phyloP scores from a whole-genome alignment of 1,140 invertebrate species.

The Thalassaphorura encarpata region DNA sequence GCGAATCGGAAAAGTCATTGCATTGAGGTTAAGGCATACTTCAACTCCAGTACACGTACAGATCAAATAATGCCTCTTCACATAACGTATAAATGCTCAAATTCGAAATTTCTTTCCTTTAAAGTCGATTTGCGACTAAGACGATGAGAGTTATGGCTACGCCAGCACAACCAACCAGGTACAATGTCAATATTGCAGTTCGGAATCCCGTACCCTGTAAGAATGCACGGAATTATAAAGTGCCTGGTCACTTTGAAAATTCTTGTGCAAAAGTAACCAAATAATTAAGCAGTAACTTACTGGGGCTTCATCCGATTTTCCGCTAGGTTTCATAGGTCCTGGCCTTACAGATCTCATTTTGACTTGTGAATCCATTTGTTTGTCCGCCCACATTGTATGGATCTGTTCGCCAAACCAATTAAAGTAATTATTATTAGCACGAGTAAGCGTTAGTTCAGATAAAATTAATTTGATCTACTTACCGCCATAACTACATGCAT shows the following conservation, averaged over 20 bases:
- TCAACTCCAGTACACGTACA: too few relatives aligned
- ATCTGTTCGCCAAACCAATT: slow-evolving; percentile 23
- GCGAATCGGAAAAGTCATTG: too few relatives aligned
- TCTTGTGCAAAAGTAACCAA: slow-evolving; percentile 11
- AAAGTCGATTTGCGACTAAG: slow-evolving; percentile 5
- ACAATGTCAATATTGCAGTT: slow-evolving; percentile 60
- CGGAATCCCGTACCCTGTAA: slow-evolving; percentile 62
- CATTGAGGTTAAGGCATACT: too few relatives aligned
- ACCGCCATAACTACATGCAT: slow-evolving; percentile 82
- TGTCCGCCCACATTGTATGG: slow-evolving; percentile 28
- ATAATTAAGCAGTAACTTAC: too few relatives aligned
- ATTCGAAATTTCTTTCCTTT: too few relatives aligned
- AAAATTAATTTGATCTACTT: slow-evolving; percentile 40
- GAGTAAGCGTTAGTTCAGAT: slow-evolving; percentile 24
- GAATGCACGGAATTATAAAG: slow-evolving; percentile 16
- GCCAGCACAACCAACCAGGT: slow-evolving; percentile 45
- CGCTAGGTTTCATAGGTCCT: slow-evolving; percentile 30
- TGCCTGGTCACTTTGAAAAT: too few relatives aligned
- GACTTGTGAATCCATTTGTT: slow-evolving; percentile 20
- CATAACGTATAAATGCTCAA: too few relatives aligned
- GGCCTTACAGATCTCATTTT: slow-evolving; percentile 21
- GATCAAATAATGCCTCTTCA: too few relatives aligned
- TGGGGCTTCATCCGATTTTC: slow-evolving; percentile 20
- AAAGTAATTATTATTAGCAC: slow-evolving; percentile 31
- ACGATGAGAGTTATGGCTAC: slow-evolving; percentile 2